Base-by-base conservation (phyloP, 2,888 invertebrate species). In the Patella depressa region DNA sequence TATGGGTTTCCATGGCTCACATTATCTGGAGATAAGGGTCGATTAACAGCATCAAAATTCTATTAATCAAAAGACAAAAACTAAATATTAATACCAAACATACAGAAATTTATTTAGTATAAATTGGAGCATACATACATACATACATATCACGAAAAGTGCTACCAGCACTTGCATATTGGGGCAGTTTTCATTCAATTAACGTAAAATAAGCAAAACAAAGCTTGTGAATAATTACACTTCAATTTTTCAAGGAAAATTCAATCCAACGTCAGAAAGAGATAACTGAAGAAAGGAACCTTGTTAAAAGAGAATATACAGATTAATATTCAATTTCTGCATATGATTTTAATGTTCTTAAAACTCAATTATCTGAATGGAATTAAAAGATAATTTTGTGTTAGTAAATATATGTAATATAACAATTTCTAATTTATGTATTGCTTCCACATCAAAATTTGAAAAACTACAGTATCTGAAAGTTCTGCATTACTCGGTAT, bases 91-190 rank as follows among this genome's bases (percentile, higher is more conserved):
- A 65, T 65, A 59, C 74, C 57, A 74, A 74, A 74, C 74, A 65
- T 74, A 74, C 59, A 59, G 45, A 74, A 74, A 74, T 74, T 74
- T 74, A 74, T 74, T 59, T 74, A 65, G 74, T 74, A 74, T 65
- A 74, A 74, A 74, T 65, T 74, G 74, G 74, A 74, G 74, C 74
- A 74, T 74, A 74, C 74, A 74, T 74, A 74, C 74, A 74, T 74
- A 74, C 65, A 45, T 45, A 45, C 45, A 45, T 45, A 45, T 45
- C 45, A 45, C 45, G 45, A 59, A 74, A 59, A 34, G 74, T 74
- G 74, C 74, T 74, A 74, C 65, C 74, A 65, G 74, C 74, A 74
- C 74, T 74, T 74, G 74, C 74, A 74, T 74, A 74, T 74, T 65
- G 65, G 74, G 74, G 65, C 74, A 59, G 74, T 74, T 65, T 74